A percentile compares a stretch with the other conserved stretches of the same genome.
Conservation (phyloP, 2,797 vertebrate species). For the Myripristis murdjan region DNA sequence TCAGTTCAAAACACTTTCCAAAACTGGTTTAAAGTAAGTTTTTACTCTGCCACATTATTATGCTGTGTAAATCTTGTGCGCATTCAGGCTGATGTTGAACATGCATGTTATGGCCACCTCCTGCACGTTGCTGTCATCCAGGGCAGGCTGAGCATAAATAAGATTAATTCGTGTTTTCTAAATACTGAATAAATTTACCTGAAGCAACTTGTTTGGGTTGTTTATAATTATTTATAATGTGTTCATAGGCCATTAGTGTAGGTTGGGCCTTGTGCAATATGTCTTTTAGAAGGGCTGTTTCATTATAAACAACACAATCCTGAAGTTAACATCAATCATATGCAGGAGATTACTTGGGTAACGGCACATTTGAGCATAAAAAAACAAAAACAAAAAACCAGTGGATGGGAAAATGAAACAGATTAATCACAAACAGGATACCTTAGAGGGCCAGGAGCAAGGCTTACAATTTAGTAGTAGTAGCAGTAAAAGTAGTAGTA, state of each 20-base stretch:
- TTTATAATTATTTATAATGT: not conserved
- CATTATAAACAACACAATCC: constrained; percentile 4
- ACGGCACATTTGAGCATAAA: not conserved
- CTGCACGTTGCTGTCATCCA: constrained; percentile 2
- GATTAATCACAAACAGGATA: not conserved
- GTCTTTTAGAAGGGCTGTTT: not conserved
- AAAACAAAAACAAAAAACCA: not conserved
- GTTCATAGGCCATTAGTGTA: constrained; percentile 11
- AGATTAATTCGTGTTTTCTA: constrained; percentile 20
- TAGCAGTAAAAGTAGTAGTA: not conserved
- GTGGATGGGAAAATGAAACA: not conserved
- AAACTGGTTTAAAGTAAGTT: not conserved
- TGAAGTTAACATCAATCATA: constrained; percentile 16
- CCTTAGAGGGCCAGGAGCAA: not conserved
- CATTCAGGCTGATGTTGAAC: not conserved
- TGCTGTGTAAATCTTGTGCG: not conserved
- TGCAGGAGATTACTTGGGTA: not conserved
- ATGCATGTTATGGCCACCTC: not conserved
- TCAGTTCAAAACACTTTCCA: not conserved
- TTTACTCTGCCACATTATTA: not conserved
- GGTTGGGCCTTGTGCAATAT: not conserved
- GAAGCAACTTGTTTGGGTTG: not conserved
- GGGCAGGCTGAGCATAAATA: not conserved
- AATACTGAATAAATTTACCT: constrained; percentile 2
- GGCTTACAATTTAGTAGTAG: too few relatives aligned